Conservation (phyloP, 2,888 invertebrate genomes). For the Petrolisthes cinctipes region DNA sequence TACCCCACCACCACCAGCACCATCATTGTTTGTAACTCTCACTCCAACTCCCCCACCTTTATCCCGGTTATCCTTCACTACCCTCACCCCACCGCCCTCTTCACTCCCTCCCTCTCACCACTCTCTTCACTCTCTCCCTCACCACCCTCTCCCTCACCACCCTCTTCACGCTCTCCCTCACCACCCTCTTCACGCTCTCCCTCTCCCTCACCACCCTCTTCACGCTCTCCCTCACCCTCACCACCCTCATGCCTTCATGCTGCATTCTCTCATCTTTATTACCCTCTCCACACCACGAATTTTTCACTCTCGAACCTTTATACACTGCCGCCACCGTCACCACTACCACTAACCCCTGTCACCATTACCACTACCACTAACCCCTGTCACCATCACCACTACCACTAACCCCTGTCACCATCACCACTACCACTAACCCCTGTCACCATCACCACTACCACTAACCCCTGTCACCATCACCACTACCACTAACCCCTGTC, state of each 20-base stretch:
- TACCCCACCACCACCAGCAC: background rate
- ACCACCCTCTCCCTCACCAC: background rate
- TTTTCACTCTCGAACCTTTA: background rate
- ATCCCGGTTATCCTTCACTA: background rate
- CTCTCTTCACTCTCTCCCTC: background rate
- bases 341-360: background rate
- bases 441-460: background rate
- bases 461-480: background rate
- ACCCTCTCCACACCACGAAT: background rate
- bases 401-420: background rate
- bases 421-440: background rate
- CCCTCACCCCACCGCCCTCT: conserved; percentile 3
- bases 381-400: background rate
- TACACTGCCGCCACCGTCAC: background rate
- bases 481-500: background rate
- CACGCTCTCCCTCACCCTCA: background rate
- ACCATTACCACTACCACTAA: background rate
- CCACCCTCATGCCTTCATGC: background rate
- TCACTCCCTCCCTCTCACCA: background rate
- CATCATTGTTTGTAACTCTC: too few species aligned
- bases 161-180: background rate
- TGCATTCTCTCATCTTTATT: background rate
- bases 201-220: background rate
- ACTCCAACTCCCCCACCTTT: background rate
- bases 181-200: background rate